Base-by-base conservation (phyloP, 2,113 vertebrate species). In the Tragelaphus scriptus region DNA sequence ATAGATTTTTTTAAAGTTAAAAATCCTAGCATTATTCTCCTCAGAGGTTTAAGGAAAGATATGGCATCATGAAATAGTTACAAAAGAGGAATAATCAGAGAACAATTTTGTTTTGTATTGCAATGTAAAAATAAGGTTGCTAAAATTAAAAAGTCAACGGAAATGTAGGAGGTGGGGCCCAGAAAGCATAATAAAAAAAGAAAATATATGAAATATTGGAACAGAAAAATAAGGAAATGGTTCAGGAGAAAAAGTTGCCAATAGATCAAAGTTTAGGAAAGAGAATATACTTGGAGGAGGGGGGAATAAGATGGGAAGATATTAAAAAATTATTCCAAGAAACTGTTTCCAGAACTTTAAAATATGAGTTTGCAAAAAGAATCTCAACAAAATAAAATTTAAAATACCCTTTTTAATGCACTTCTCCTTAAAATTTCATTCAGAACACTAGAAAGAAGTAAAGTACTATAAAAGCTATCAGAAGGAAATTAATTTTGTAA, bases 111-210 rank as follows among this genome's bases (percentile, higher is more conserved):
- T 94, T 65, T 91, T 81, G 44, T 68, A 87, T 68, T 85, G 11
- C 44, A 47, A 92, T 96, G 90, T 90, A 87, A 91, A 95, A 90
- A 61, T 40, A 81, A 90, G 47, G 61, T 58, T 80, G 3, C 47
- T 95, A 81, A 88, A 95, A 81, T 85, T 88, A 40, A 94, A 97
- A 94, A 61, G n/a, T 65, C 75, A 88, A 30, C 23, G 59, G 28
- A 68, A 81, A 26, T 82, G 17, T 58, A 53, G 36, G n/a, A 51
- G 80, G 23, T 90, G 21, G 51, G 10, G 15, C 85, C 15, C 26
- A 93, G 86, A 95, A 93, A 93, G 15, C 12, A 90, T 75, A 94
- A 63, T 77, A 13, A 75, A 71, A 93, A 68, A 63, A 3, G 30
- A 11, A 71, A 88, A 93, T 65, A 58, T 85, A 81, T 15, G 30